Base-by-base conservation (phyloP, 2,888 invertebrate genomes). In the Vannuccia rotundouncinata region DNA sequence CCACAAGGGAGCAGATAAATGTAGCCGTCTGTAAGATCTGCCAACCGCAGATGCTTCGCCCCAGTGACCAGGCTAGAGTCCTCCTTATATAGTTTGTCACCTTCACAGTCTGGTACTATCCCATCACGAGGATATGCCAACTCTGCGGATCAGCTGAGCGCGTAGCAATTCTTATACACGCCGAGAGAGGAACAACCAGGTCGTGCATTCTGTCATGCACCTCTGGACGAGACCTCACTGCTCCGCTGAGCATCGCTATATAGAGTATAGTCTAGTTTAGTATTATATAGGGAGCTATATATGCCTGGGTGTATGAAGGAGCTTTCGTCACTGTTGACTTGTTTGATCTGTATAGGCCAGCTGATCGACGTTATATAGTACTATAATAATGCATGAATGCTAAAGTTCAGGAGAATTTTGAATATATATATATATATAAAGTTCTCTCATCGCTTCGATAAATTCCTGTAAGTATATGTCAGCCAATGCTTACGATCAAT, bases 151-250 rank as follows among this genome's bases (percentile, higher is more conserved):
- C 66, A 66, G 66, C 66, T 66, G 66, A 66, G 17, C 5, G 66
- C 13, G 25, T 5, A 5, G 66, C 25, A 5, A 66, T 5, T 66
- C 66, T n/a, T n/a, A n/a, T n/a, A n/a, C n/a, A n/a, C n/a, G n/a
- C n/a, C n/a, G n/a, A n/a, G n/a, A n/a, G n/a, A 2, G 25, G 10
- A 66, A 22, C 22, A 66, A 66, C 66, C 66, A 66, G 66, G 66
- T 66, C 66, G 66, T 66, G 66, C 66, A 66, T 66, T 5, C 66
- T 66, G 66, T 66, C 66, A 66, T 66, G 66, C 66, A 13, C 66
- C 22, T 66, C 25, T 66, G 22, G 66, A 22, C 10, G 66, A 5
- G 5, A 66, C 2, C 22, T 66, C 10, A 66, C 22, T 27, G 66
- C 66, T 66, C 22, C 66, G 25, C 2, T 66, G 66, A 66, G 25